phyloP scores from a whole-genome alignment of 2,888 invertebrate genomes.

The Petrolisthes manimaculis region DNA sequence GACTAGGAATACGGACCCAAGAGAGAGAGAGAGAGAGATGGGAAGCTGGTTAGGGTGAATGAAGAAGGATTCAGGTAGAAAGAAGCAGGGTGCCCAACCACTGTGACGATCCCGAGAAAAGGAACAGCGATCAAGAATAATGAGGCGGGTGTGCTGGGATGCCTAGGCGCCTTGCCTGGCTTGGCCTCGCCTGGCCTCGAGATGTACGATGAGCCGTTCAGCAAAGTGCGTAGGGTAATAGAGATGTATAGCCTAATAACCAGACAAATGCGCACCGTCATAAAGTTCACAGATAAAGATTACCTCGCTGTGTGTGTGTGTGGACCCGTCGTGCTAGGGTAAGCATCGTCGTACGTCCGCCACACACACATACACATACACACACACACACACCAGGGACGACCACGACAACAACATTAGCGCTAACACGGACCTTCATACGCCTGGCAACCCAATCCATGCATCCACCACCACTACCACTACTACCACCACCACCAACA shows the following conservation, averaged over 20 bases:
- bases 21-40: no score
- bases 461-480: not conserved
- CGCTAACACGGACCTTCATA: not conserved
- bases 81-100: no score
- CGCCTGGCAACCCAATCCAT: not conserved
- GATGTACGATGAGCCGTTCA: no score
- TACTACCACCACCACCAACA: not conserved
- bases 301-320: not conserved
- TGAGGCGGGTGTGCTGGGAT: no score
- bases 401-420: slow-evolving; percentile 6
- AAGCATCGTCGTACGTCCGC: slow-evolving; percentile 11
- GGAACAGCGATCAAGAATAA: no score
- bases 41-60: no score
- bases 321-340: not conserved
- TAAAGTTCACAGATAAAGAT: not conserved
- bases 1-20: no score
- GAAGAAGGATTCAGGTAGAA: no score
- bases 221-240: not conserved
- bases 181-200: no score
- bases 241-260: slow-evolving; percentile 1
- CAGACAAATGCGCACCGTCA: slow-evolving; percentile 8
- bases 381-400: not conserved
- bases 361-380: not conserved
- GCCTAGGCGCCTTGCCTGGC: no score
- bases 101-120: no score